Percentiles rank a stretch among this genome's conserved stretches.
Evolutionary conservation across 2,113 vertebrate species (phyloP).

Genomic region (Aptenodytes forsteri): DNA sequence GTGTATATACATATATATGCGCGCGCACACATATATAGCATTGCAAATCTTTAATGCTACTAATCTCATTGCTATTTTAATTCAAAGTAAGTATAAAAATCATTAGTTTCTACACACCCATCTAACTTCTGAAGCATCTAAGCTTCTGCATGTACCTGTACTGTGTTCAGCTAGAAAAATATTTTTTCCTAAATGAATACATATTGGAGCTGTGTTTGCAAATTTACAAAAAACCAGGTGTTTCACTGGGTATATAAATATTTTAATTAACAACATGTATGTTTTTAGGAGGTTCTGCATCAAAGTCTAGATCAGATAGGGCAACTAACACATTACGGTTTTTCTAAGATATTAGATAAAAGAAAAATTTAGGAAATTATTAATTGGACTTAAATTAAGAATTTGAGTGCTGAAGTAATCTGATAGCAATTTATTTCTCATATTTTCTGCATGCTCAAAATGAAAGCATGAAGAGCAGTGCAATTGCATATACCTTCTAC

Average conservation of each 20-base stretch:
- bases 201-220: slow-evolving; percentile 56
- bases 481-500: slow-evolving; percentile 1
- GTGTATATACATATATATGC: not conserved
- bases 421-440: not conserved
- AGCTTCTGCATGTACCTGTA: slow-evolving; percentile 15
- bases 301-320: slow-evolving; percentile 43
- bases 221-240: not conserved
- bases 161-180: slow-evolving; percentile 39
- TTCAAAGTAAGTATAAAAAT: slow-evolving; percentile 64
- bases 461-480: not conserved
- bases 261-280: slow-evolving; percentile 65
- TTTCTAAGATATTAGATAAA: not conserved
- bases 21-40: not conserved
- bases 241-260: slow-evolving; percentile 38
- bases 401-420: slow-evolving; percentile 12
- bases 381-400: not conserved
- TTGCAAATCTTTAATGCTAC: not conserved
- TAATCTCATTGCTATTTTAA: slow-evolving; percentile 44
- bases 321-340: slow-evolving; percentile 60
- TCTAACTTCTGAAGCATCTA: slow-evolving; percentile 55
- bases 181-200: slow-evolving; percentile 57
- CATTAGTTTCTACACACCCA: slow-evolving; percentile 53
- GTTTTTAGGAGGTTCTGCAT: slow-evolving; percentile 51
- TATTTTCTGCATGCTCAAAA: not conserved
- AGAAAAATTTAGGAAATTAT: slow-evolving; percentile 37